Percentiles rank a stretch among this genome's conserved stretches.
These are phyloP conservation scores for Erpetoichthys calabaricus DNA, from an alignment of 2,797 vertebrate genomes.

Conservation along the genomic window DNA sequence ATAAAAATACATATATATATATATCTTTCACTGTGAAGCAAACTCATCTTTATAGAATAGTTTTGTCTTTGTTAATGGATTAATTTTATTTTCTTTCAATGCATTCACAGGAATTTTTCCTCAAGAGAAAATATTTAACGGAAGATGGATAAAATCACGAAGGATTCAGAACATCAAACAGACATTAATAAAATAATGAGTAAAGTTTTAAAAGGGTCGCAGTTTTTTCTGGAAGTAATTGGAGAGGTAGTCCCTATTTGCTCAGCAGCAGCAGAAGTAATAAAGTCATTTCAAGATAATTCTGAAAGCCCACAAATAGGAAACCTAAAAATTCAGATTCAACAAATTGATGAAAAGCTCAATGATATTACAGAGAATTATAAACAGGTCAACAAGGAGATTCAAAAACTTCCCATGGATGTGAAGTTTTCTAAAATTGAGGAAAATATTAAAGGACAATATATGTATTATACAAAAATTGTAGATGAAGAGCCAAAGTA, in stretches of 20 bases:
- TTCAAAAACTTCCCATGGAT: constrained; percentile 45
- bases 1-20: no score
- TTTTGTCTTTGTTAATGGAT: background rate
- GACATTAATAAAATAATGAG: no score
- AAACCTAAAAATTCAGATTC: constrained; percentile 49
- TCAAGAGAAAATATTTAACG: no score
- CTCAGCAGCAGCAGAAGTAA: no score
- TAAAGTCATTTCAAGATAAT: constrained; percentile 32
- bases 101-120: background rate
- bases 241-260: no score
- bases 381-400: constrained; percentile 38
- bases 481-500: constrained; percentile 49
- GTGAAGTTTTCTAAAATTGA: constrained; percentile 57
- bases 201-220: no score
- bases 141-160: no score
- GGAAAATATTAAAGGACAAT: constrained; percentile 56
- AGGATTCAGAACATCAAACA: no score
- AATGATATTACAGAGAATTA: constrained; percentile 48
- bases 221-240: no score
- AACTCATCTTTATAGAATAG: no score
- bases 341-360: constrained; percentile 46
- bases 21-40: no score
- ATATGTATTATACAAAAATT: constrained; percentile 59
- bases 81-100: background rate
- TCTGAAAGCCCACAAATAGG: constrained; percentile 50